Evolutionary conservation across 37 sponge, comb jelly and placozoan genomes (phyloP).

Genomic region (Oopsacas minuta): DNA sequence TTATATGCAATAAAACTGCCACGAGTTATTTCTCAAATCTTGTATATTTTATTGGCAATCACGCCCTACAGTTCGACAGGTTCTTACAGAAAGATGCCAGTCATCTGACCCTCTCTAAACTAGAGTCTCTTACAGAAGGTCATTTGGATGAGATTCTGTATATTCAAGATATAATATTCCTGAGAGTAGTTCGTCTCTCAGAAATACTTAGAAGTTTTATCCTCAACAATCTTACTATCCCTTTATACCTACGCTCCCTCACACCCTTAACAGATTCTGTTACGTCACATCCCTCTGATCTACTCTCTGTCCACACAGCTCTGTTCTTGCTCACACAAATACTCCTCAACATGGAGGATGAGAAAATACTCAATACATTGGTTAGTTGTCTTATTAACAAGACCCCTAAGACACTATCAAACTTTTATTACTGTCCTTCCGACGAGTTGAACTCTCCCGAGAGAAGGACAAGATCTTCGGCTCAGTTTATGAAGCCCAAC

Average conservation of each 20-base stretch:
- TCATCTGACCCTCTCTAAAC: conserved; percentile 46
- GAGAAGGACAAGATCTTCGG: neutral
- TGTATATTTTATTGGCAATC: conserved; percentile 89
- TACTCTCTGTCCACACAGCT: conserved; percentile 31
- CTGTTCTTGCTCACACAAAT: conserved; percentile 86
- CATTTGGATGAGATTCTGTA: conserved; percentile 94
- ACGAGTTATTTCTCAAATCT: conserved; percentile 90
- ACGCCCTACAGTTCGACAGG: conserved; percentile 77
- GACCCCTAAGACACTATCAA: neutral
- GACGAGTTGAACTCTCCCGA: neutral
- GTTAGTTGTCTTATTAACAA: neutral
- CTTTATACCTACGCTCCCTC: conserved; percentile 62
- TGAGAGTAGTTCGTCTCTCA: conserved; percentile 43
- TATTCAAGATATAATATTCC: conserved; percentile 74
- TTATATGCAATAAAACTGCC: conserved; percentile 77
- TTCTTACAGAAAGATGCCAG: conserved; percentile 69
- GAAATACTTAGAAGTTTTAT: conserved; percentile 49
- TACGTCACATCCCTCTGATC: neutral
- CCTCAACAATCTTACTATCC: conserved; percentile 70
- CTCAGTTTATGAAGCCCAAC: neutral
- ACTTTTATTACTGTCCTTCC: neutral
- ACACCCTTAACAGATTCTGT: neutral
- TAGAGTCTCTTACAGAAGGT: conserved; percentile 71
- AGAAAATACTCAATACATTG: conserved; percentile 5
- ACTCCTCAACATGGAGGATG: conserved; percentile 17